Conservation (phyloP, 2,113 vertebrate species). For the Sinocyclocheilus grahami region DNA sequence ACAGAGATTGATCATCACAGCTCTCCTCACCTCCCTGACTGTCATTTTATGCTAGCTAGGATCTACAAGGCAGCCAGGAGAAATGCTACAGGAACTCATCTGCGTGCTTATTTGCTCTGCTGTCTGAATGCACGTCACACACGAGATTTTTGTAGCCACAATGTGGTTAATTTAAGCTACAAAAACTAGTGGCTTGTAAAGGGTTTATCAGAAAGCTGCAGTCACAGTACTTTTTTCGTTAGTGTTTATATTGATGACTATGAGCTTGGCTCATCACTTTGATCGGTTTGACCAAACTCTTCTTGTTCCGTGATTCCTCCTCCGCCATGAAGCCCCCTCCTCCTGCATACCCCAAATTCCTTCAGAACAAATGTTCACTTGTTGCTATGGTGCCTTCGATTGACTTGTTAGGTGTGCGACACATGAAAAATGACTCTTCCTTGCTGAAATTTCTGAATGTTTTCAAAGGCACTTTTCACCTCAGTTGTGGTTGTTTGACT, state of each 20-base stretch:
- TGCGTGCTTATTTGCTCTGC: background rate
- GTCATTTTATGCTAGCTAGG: background rate
- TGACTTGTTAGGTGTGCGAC: constrained; percentile 71
- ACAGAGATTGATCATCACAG: constrained; percentile 1
- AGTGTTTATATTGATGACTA: background rate
- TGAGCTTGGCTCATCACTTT: constrained; percentile 62
- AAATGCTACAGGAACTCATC: constrained; percentile 17
- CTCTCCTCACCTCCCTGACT: background rate
- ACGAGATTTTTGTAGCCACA: background rate
- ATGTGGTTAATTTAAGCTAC: background rate
- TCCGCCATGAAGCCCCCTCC: constrained; percentile 68
- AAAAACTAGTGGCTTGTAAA: background rate
- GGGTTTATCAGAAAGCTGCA: constrained; percentile 4
- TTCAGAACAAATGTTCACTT: constrained; percentile 89
- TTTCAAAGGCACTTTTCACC: background rate
- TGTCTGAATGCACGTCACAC: background rate
- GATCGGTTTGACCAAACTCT: constrained; percentile 68
- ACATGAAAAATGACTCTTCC: constrained; percentile 12
- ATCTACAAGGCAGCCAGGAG: constrained; percentile 9
- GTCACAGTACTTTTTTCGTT: background rate
- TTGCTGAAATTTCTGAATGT: background rate
- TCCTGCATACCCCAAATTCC: constrained; percentile 84
- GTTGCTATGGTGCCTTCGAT: constrained; percentile 84
- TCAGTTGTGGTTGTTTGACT: background rate
- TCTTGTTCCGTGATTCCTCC: constrained; percentile 60